Conservation (phyloP, 2,888 invertebrate species). For the Drosophila sordidula region DNA sequence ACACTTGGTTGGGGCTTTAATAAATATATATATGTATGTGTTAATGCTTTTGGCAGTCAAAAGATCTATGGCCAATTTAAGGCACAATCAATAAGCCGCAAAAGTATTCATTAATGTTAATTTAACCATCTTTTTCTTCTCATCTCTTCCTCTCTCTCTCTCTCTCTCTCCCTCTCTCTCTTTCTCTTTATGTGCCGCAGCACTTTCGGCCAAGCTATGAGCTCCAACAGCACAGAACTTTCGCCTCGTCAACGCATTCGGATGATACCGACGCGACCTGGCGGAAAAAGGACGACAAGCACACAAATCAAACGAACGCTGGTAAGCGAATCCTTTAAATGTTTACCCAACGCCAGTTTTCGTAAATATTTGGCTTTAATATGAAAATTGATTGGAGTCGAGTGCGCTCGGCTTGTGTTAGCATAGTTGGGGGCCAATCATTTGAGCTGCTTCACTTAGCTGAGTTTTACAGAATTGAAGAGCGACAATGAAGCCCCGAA, state of each 20-base stretch:
- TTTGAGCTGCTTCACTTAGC: conserved; percentile 7
- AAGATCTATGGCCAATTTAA: conserved; percentile 56
- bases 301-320: conserved; percentile 49
- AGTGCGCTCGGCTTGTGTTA: conserved; percentile 15
- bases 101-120: conserved; percentile 65
- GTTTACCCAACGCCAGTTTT: conserved; percentile 21
- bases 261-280: conserved; percentile 47
- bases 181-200: conserved; percentile 27
- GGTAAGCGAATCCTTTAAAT: conserved; percentile 54
- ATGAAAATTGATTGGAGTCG: conserved; percentile 39
- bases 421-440: conserved; percentile 9
- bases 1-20: conserved; percentile 17
- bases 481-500: not conserved
- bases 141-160: conserved; percentile 2
- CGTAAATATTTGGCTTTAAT: conserved; percentile 61
- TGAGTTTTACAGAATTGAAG: conserved; percentile 18
- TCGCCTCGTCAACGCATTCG: conserved; percentile 49
- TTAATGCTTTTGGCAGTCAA: conserved; percentile 27
- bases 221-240: conserved; percentile 63
- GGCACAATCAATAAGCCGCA: conserved; percentile 65
- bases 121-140: conserved; percentile 48
- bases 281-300: conserved; percentile 47
- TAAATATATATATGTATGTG: conserved; percentile 40
- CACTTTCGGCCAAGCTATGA: conserved; percentile 36
- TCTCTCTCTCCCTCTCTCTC: conserved; percentile 4